Evolutionary conservation across 2,888 invertebrate genomes (phyloP).

Genomic region (Drosophila niveifrons): DNA sequence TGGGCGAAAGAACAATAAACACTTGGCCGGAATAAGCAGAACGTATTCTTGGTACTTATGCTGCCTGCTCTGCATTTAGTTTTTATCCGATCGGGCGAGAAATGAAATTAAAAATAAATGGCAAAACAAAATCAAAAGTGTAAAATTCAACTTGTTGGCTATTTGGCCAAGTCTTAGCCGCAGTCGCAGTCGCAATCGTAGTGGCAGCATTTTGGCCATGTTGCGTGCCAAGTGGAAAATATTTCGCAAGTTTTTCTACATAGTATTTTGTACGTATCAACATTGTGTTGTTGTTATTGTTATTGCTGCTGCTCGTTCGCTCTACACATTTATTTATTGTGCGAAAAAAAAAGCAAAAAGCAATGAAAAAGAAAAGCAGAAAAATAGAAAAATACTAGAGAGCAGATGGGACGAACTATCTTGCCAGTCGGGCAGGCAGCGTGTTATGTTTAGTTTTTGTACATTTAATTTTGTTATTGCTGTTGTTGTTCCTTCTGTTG

Average conservation of each 20-base stretch:
- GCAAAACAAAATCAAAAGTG: slow-evolving; percentile 67
- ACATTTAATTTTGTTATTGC: slow-evolving; percentile 67
- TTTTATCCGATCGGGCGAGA: slow-evolving; percentile 66
- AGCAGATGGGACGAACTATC: slow-evolving; percentile 27
- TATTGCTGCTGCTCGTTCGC: slow-evolving; percentile 17
- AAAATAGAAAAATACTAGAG: slow-evolving; percentile 39
- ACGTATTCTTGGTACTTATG: background rate
- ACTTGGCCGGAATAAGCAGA: slow-evolving; percentile 53
- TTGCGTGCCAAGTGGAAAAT: slow-evolving; percentile 81
- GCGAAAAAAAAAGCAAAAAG: slow-evolving; percentile 56
- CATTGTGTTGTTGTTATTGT: slow-evolving; percentile 29
- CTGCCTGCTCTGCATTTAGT: slow-evolving; percentile 48
- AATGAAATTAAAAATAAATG: slow-evolving; percentile 68
- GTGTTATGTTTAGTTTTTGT: slow-evolving; percentile 70
- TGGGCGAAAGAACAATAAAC: slow-evolving; percentile 62
- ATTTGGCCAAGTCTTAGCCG: slow-evolving; percentile 18
- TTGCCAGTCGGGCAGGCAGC: slow-evolving; percentile 49
- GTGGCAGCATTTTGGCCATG: slow-evolving; percentile 54
- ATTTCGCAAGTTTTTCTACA: slow-evolving; percentile 78
- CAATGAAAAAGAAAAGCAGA: slow-evolving; percentile 5
- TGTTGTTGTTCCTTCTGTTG: slow-evolving; percentile 48
- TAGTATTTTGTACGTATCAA: slow-evolving; percentile 27
- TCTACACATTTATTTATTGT: slow-evolving; percentile 74
- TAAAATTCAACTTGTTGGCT: slow-evolving; percentile 65
- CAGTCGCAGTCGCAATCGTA: background rate